Base-by-base conservation (phyloP, 2,888 invertebrate species). In the Protonemura montana region DNA sequence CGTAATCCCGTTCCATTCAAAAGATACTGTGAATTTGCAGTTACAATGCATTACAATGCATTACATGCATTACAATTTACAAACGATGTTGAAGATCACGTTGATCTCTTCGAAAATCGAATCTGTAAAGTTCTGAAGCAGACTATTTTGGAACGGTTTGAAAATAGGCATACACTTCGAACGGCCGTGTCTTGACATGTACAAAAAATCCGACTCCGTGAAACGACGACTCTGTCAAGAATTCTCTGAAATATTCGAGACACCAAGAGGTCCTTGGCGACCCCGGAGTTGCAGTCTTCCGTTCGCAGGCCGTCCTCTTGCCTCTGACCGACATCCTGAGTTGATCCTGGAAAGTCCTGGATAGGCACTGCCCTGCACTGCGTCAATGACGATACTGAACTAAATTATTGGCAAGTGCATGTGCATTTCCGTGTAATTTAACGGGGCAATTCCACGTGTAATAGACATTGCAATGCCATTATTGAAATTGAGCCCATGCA, bases 151-250 rank as follows among this genome's bases (percentile, higher is more conserved):
- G 35, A 35, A 35, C 3, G 35, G 35, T 35, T 35, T 6, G 35
- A 35, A 35, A 35, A 35, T 6, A 35, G 3, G 27, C 84, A 3
- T 84, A 84, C 84, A 84, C 84, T 84, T 84, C 84, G 13, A 84
- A 27, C 0, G 84, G 84, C 0, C 59, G 84, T 21, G n/a, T 59
- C 21, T 29, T 76, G 29, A 59, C 3, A 10, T 42, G 76, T 16
- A 76, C n/a, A 10, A 84, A 76, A 21, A 59, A 59, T 3, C 26
- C 59, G 29, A 84, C 76, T 3, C 84, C 84, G 29, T 84, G 84
- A 29, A 84, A 84, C 5, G 59, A 42, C 13, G 84, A 76, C 42
- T 84, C 84, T 28, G 25, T 27, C 76, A 84, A 27, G 28, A 84
- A 84, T 21, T 76, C 76, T 27, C 0, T 59, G n/a, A 84, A 84